phyloP scores from a whole-genome alignment of 2,888 invertebrate genomes.

The Pandemis heparana region DNA sequence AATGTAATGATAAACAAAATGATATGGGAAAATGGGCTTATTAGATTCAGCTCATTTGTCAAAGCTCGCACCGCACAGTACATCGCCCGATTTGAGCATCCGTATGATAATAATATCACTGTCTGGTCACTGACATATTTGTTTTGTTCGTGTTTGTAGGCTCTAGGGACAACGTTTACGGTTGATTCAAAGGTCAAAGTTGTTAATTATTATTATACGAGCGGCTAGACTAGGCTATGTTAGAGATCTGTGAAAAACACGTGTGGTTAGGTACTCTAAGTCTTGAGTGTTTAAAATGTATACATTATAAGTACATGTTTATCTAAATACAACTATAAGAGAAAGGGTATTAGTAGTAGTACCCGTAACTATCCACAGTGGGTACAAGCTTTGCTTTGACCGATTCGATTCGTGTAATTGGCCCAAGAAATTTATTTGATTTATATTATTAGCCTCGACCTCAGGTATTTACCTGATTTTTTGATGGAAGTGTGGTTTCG shows the following conservation, averaged over 20 bases:
- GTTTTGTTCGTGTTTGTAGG: conserved; percentile 15
- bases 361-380: no score
- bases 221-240: no score
- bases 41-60: conserved; percentile 34
- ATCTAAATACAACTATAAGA: no score
- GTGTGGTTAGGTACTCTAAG: no score
- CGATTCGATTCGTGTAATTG: no score
- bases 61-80: conserved; percentile 20
- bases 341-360: no score
- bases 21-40: conserved; percentile 12
- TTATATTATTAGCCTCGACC: background rate
- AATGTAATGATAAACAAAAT: conserved; percentile 3
- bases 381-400: no score
- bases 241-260: no score
- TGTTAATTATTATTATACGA: conserved; percentile 18
- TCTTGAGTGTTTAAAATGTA: no score
- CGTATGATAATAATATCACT: conserved; percentile 32
- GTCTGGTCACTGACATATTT: conserved; percentile 28
- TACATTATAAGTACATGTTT: no score
- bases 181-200: conserved; percentile 21
- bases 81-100: conserved; percentile 27
- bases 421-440: background rate
- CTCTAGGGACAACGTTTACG: conserved; percentile 14
- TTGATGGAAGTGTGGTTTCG: no score
- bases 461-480: background rate